phyloP scores from a whole-genome alignment of 2,888 invertebrate genomes.

The Oconnorella tubifera region DNA sequence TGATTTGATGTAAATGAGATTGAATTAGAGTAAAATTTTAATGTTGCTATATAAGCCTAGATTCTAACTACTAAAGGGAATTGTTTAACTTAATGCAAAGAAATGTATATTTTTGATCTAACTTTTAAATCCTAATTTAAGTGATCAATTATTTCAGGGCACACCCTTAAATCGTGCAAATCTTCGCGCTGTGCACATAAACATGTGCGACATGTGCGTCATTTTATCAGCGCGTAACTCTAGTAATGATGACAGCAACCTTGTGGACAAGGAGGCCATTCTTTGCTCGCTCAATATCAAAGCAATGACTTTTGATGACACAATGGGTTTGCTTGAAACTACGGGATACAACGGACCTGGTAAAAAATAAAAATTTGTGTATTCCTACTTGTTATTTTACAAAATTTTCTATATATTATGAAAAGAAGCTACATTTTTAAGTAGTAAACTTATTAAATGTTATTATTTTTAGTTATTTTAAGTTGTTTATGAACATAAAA shows the following conservation, averaged over 20 bases:
- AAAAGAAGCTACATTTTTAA: too few relatives aligned
- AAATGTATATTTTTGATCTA: too few relatives aligned
- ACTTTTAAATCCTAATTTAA: too few relatives aligned
- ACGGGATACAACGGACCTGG: conserved; percentile 29
- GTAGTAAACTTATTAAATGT: too few relatives aligned
- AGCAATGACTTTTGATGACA: conserved; percentile 72
- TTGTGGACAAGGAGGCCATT: conserved; percentile 99
- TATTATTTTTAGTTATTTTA: too few relatives aligned
- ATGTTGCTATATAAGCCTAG: conserved; percentile 57
- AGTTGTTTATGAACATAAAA: too few relatives aligned
- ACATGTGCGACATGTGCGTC: conserved; percentile 99
- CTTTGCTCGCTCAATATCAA: conserved; percentile 99
- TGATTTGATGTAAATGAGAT: neutral
- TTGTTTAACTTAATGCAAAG: too few relatives aligned
- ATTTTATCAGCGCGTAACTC: conserved; percentile 82
- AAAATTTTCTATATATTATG: too few relatives aligned
- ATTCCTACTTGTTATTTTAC: too few relatives aligned
- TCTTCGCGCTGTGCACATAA: conserved; percentile 97
- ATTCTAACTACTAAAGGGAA: too few relatives aligned
- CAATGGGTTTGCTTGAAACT: conserved; percentile 62
- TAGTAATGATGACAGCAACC: conserved; percentile 85
- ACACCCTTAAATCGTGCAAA: conserved; percentile 94
- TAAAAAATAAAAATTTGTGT: too few relatives aligned
- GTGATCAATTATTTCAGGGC: conserved; percentile 82
- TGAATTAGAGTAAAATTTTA: neutral